Conservation (phyloP, 2,888 invertebrate genomes). For the Euproctis similis region DNA sequence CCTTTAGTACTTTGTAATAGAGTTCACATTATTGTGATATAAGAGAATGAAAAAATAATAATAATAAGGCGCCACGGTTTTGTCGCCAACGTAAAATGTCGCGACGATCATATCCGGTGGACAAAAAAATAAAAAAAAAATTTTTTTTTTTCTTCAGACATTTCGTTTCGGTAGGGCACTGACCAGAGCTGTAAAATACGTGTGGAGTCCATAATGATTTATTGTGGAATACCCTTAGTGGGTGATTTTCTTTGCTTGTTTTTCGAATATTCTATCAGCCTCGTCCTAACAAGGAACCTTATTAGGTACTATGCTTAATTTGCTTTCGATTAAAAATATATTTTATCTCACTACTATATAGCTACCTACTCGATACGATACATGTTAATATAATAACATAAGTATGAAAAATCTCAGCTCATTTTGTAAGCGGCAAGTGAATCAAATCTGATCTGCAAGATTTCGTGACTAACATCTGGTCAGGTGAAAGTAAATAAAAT, state of each 20-base stretch:
- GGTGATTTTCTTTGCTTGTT: conserved; percentile 11
- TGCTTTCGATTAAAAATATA: too few species aligned
- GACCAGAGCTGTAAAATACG: conserved; percentile 40
- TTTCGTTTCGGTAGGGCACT: conserved; percentile 26
- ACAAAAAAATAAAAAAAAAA: conserved; percentile 28
- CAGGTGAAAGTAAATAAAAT: too few species aligned
- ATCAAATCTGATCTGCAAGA: too few species aligned
- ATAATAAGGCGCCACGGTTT: conserved; percentile 66
- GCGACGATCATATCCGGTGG: conserved; percentile 65
- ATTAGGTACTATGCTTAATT: too few species aligned
- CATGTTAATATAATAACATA: too few species aligned
- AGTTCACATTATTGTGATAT: conserved; percentile 12
- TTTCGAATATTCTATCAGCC: conserved; percentile 17
- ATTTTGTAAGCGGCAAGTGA: too few species aligned
- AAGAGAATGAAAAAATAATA: conserved; percentile 29
- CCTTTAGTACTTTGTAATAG: conserved; percentile 12
- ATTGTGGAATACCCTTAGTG: conserved; percentile 34
- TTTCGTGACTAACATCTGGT: too few species aligned
- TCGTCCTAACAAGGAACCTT: neutral
- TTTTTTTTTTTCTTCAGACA: conserved; percentile 6
- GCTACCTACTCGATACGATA: too few species aligned
- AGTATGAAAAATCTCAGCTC: too few species aligned
- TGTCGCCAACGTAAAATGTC: conserved; percentile 57
- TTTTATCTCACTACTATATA: too few species aligned
- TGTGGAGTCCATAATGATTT: conserved; percentile 53